Evolutionary conservation across 2,113 vertebrate species (phyloP).

Genomic region (Chionodraco myersi): DNA sequence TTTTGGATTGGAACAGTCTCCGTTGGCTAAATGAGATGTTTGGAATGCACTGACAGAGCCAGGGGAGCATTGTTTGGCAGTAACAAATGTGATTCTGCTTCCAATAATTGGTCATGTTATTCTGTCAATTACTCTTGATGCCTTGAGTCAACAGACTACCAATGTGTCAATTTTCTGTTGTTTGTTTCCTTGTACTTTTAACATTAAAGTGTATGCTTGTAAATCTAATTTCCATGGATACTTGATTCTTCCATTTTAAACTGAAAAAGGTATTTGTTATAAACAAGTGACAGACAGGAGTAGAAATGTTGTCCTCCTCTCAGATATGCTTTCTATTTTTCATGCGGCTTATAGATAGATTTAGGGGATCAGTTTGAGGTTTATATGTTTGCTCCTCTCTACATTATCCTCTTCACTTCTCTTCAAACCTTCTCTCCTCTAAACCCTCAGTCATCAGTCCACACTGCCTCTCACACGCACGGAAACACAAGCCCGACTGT

Average conservation of each 20-base stretch:
- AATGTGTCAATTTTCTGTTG: conserved; percentile 50
- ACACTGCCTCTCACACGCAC: conserved; percentile 34
- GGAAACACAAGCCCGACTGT: conserved; percentile 49
- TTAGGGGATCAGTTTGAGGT: conserved; percentile 75
- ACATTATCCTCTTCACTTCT: conserved; percentile 68
- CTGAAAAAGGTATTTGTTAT: conserved; percentile 37
- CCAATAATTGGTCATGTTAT: conserved; percentile 69
- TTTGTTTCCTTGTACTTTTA: background rate
- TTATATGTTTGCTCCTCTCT: conserved; percentile 69
- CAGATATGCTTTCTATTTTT: conserved; percentile 72
- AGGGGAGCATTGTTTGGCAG: conserved; percentile 55
- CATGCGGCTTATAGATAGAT: conserved; percentile 70
- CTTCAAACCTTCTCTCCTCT: conserved; percentile 46
- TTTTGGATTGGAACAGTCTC: conserved; percentile 71
- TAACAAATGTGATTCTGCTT: conserved; percentile 75
- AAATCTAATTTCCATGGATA: conserved; percentile 7
- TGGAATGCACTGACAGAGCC: conserved; percentile 63
- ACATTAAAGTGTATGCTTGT: background rate
- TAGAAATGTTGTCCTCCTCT: conserved; percentile 40
- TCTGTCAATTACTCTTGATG: conserved; percentile 69
- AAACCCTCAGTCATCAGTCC: conserved; percentile 49
- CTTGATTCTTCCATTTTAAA: conserved; percentile 28
- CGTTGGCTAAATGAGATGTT: conserved; percentile 75
- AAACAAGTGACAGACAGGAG: conserved; percentile 51
- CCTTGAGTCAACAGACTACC: conserved; percentile 51